Evolutionary conservation across 2,888 invertebrate species (phyloP), one percentile per base, ranked within the genome.

Genomic region (Orthonychiurus folsomi): DNA sequence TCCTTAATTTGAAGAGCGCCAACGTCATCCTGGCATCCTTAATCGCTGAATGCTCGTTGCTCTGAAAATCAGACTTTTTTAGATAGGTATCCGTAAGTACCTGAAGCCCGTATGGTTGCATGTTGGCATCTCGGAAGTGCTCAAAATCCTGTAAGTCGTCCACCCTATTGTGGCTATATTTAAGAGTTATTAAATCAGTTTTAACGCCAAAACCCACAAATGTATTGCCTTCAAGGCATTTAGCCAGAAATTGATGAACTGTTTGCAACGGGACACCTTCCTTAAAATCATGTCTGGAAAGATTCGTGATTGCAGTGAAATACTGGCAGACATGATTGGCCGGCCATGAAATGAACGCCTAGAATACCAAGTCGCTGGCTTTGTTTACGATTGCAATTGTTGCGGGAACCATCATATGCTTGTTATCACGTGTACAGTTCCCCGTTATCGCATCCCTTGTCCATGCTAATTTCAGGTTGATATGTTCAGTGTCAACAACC

Each of bases 351-450:
- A 52, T 52, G 52, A 52, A 52, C 5, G n/a, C 52, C 52, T 20
- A 52, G 12, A 52, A 52, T 12, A 52, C 52, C 20, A 52, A 52
- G 5, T 21, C 52, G 9, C 24, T 20, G 5, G 52, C 20, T 23
- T n/a, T 20, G n/a, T 52, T 52, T 12, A 52, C 52, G 20, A 52
- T 52, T 5, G 52, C 52, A 12, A 52, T 52, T 20, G 52, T 52
- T 5, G 21, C 52, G 5, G 52, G 52, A 20, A 52, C 52, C 3
- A 9, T 12, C 9, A 52, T 9, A 52, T 52, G 52, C 24, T 52
- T 52, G 5, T 20, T 52, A 20, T 52, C 52, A 5, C 9, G 5
- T 52, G 9, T 23, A 52, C 3, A 52, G 5, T 20, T 21, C 20
- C 20, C 52, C 5, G 9, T 23, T 5, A 9, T 21, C 9, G 52